phyloP scores from a whole-genome alignment of 1,140 invertebrate species.

The Drosophila burlai region DNA sequence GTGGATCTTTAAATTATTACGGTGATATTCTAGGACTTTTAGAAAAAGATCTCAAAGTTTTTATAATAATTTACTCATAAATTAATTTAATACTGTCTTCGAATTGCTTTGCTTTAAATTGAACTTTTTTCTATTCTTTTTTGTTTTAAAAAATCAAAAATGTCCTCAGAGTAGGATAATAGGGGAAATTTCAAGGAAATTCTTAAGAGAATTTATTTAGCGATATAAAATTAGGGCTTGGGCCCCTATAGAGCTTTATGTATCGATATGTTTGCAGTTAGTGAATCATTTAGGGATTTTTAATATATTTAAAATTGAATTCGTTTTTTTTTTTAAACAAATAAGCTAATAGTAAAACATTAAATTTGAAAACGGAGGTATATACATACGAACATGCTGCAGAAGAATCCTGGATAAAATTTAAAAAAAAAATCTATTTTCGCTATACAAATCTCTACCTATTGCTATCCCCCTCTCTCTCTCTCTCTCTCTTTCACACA shows the following conservation, averaged over 20 bases:
- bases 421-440: conserved; percentile 10
- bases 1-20: neutral
- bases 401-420: neutral
- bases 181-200: neutral
- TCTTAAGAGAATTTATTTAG: neutral
- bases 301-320: neutral
- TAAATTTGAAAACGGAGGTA: neutral
- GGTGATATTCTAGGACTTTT: neutral
- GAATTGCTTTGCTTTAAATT: neutral
- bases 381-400: neutral
- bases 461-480: conserved; percentile 19
- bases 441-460: conserved; percentile 18
- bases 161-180: too few relatives aligned
- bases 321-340: neutral
- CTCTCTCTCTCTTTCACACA: conserved; percentile 4
- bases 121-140: too few relatives aligned
- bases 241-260: neutral
- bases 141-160: too few relatives aligned
- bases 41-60: neutral
- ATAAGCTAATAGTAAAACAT: neutral
- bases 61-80: neutral
- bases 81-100: neutral
- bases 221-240: neutral
- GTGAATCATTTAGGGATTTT: too few relatives aligned
- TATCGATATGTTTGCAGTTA: neutral